Evolutionary conservation across 2,797 vertebrate species (phyloP).

Genomic region (Anguilla pacifica): DNA sequence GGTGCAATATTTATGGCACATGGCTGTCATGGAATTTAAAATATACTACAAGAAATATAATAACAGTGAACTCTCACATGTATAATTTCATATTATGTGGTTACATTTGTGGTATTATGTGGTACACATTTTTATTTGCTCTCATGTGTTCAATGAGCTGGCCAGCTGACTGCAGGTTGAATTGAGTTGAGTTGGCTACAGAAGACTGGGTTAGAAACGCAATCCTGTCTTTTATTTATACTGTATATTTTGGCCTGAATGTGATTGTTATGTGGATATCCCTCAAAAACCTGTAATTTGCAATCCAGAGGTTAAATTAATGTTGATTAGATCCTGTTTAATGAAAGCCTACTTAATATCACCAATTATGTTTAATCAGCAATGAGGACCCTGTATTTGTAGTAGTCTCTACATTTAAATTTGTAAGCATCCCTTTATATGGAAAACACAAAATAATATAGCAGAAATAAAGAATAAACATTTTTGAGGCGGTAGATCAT

Average conservation of each 20-base stretch:
- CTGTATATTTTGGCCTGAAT: neutral
- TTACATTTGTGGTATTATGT: neutral
- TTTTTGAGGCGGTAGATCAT: neutral
- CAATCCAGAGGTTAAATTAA: neutral
- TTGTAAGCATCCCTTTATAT: neutral
- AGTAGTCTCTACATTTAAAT: neutral
- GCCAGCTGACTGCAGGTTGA: neutral
- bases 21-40: neutral
- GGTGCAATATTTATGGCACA: neutral
- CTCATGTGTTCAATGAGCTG: neutral
- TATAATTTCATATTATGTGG: neutral
- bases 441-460: neutral
- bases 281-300: neutral
- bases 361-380: neutral
- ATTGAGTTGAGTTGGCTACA: neutral
- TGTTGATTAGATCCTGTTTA: neutral
- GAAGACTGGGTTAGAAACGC: neutral
- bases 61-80: neutral
- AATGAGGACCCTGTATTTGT: neutral
- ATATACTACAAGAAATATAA: neutral
- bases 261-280: neutral
- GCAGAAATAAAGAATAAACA: neutral
- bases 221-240: neutral
- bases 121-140: neutral
- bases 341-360: neutral